phyloP scores from a whole-genome alignment of 2,888 invertebrate genomes.

The Diplazon laetatorius region DNA sequence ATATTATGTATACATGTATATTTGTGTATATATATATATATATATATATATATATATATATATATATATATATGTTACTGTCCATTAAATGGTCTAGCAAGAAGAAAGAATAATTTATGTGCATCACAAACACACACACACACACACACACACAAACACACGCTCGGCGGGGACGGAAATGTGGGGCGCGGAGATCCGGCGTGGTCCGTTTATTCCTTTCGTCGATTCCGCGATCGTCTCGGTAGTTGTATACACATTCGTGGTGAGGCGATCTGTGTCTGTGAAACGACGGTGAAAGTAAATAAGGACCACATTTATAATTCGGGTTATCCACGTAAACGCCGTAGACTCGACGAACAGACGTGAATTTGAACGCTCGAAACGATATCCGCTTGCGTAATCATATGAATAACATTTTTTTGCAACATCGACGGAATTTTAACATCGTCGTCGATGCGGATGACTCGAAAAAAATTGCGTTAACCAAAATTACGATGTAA shows the following conservation, averaged over 20 bases:
- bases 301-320: slow-evolving; percentile 69
- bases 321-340: slow-evolving; percentile 67
- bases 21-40: no score
- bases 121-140: slow-evolving; percentile 8
- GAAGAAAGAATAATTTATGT: no score
- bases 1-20: no score
- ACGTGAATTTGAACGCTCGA: slow-evolving; percentile 30
- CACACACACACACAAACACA: no score
- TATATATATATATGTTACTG: neutral
- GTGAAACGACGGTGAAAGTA: slow-evolving; percentile 71
- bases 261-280: neutral
- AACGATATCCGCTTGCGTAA: slow-evolving; percentile 42
- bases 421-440: slow-evolving; percentile 12
- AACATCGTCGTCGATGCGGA: neutral
- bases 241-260: slow-evolving; percentile 15
- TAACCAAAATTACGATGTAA: no score
- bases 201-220: slow-evolving; percentile 34
- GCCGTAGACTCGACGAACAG: slow-evolving; percentile 29
- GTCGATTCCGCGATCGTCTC: slow-evolving; percentile 47
- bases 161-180: no score
- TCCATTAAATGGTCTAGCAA: slow-evolving; percentile 35
- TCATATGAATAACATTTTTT: slow-evolving; percentile 24
- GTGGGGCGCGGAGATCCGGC: slow-evolving; percentile 40
- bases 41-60: no score
- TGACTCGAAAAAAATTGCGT: no score